Conservation (phyloP, 1,140 invertebrate species). For the Drosophila orena region DNA sequence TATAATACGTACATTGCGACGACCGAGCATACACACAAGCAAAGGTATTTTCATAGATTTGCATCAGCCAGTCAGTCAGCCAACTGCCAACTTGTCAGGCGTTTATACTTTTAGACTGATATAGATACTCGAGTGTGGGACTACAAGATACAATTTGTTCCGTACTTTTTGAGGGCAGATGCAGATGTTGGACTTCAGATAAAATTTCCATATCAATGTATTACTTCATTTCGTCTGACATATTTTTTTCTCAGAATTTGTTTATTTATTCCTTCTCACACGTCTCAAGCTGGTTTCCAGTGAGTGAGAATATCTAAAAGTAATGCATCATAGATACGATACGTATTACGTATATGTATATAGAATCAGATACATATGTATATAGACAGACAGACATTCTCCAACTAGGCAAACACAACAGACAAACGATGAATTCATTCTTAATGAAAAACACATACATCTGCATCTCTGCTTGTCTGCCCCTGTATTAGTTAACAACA, state of each 20-base stretch:
- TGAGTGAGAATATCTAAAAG: constrained; percentile 28
- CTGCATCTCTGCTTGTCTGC: constrained; percentile 5
- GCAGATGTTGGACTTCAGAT: constrained; percentile 21
- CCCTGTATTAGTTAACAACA: constrained; percentile 41
- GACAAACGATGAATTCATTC: constrained; percentile 66
- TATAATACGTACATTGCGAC: background rate
- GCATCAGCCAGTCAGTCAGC: constrained; percentile 38
- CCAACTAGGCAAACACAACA: constrained; percentile 27
- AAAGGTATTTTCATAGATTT: constrained; percentile 56
- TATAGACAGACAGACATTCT: constrained; percentile 31
- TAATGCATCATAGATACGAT: constrained; percentile 39
- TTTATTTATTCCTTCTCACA: constrained; percentile 20
- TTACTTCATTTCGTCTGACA: constrained; percentile 20
- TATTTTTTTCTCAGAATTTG: constrained; percentile 16
- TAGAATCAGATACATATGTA: constrained; percentile 6
- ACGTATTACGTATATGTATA: background rate
- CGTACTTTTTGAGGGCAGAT: constrained; percentile 18
- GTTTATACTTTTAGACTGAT: constrained; percentile 51
- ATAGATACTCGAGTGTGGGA: constrained; percentile 17
- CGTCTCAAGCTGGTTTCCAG: background rate
- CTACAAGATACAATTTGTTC: constrained; percentile 11
- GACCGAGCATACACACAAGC: background rate
- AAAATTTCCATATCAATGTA: constrained; percentile 17
- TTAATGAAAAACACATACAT: constrained; percentile 63
- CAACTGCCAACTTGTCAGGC: constrained; percentile 31